Percentiles rank a stretch among this genome's conserved stretches.
phyloP scores from a whole-genome alignment of 1,140 invertebrate genomes.

The Probaryconus sp. region DNA sequence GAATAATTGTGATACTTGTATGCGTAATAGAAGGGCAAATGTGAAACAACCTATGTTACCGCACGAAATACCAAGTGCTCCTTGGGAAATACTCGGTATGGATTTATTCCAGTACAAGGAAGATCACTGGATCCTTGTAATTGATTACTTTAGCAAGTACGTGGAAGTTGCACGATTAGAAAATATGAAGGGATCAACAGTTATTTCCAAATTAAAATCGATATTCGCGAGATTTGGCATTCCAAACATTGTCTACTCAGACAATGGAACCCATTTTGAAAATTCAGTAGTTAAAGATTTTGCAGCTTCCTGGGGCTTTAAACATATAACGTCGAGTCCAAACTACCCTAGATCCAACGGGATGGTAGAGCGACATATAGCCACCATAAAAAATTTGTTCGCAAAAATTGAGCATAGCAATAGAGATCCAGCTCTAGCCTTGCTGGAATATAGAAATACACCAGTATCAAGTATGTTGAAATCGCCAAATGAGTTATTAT shows the following conservation, averaged over 20 bases:
- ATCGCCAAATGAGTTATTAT: slow-evolving; percentile 35
- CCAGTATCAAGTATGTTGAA: slow-evolving; percentile 26
- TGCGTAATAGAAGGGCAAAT: slow-evolving; percentile 52
- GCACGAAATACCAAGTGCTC: slow-evolving; percentile 34
- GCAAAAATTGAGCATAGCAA: slow-evolving; percentile 22
- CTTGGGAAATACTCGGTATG: slow-evolving; percentile 14
- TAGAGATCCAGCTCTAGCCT: slow-evolving; percentile 27
- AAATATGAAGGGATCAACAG: neutral
- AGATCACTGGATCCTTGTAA: slow-evolving; percentile 2
- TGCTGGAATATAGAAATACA: slow-evolving; percentile 35
- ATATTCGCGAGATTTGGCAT: slow-evolving; percentile 19
- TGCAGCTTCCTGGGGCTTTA: slow-evolving; percentile 28
- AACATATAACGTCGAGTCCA: slow-evolving; percentile 28
- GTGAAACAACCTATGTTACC: slow-evolving; percentile 61
- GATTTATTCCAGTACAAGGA: slow-evolving; percentile 5
- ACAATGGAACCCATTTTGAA: slow-evolving; percentile 17
- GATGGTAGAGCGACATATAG: slow-evolving; percentile 33
- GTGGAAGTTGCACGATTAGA: slow-evolving; percentile 6
- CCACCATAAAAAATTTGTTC: slow-evolving; percentile 26
- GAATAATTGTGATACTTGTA: slow-evolving; percentile 68
- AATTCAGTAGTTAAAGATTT: too few species aligned
- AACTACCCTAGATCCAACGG: slow-evolving; percentile 42
- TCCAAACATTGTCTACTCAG: slow-evolving; percentile 16
- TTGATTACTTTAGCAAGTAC: slow-evolving; percentile 34
- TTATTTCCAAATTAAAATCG: slow-evolving; percentile 8